Evolutionary conservation across 53 echinoderm and acorn worm species (phyloP).

Genomic region (Stichopus horrens): DNA sequence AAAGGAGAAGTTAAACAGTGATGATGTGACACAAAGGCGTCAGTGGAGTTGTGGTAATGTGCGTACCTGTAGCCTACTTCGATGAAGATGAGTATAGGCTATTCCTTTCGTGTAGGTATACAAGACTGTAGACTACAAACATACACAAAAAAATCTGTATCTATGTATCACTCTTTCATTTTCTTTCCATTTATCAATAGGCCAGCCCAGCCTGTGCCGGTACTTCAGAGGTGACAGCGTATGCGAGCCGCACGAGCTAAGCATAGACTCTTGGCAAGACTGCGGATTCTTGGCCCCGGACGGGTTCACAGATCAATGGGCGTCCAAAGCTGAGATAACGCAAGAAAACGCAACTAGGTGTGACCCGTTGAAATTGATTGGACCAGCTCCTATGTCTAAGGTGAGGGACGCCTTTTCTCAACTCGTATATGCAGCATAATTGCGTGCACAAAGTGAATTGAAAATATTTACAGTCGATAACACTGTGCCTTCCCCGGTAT

Average conservation of each 20-base stretch:
- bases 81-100: no score
- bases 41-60: no score
- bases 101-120: no score
- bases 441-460: no score
- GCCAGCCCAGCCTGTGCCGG: slow-evolving; percentile 75
- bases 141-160: no score
- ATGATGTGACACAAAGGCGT: background rate
- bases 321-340: slow-evolving; percentile 49
- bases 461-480: no score
- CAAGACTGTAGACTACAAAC: no score
- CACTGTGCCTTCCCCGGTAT: no score
- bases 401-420: background rate
- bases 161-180: background rate
- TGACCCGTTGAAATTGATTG: slow-evolving; percentile 65
- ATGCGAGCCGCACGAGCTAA: slow-evolving; percentile 70
- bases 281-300: slow-evolving; percentile 77
- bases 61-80: no score
- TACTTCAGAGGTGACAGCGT: slow-evolving; percentile 60
- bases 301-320: slow-evolving; percentile 87
- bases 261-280: slow-evolving; percentile 51
- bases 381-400: slow-evolving; percentile 28
- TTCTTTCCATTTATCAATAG: slow-evolving; percentile 38
- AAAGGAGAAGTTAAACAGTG: no score
- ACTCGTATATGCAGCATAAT: no score
- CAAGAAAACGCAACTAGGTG: slow-evolving; percentile 41